Percentiles rank a stretch among this genome's conserved stretches.
phyloP scores from a whole-genome alignment of 2,888 invertebrate genomes.

The Noctua fimbriata region DNA sequence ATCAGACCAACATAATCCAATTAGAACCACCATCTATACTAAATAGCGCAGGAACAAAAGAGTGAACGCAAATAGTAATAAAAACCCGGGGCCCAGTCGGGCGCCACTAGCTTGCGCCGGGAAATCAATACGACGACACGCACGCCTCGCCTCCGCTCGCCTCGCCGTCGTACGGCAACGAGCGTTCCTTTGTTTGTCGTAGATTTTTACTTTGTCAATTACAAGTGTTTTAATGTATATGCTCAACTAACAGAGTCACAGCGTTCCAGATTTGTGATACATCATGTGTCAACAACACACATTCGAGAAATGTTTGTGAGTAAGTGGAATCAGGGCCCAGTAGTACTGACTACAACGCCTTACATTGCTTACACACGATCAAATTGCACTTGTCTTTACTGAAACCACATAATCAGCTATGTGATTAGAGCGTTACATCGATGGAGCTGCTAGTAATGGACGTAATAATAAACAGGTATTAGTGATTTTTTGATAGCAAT shows the following conservation, averaged over 20 bases:
- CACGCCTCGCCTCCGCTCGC: slow-evolving; percentile 44
- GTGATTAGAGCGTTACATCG: background rate
- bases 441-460: background rate
- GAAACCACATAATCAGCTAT: background rate
- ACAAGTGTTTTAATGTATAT: background rate
- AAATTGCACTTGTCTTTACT: background rate
- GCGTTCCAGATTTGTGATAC: background rate
- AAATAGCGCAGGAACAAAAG: slow-evolving; percentile 32
- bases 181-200: slow-evolving; percentile 39
- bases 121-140: slow-evolving; percentile 62
- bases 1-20: slow-evolving; percentile 35
- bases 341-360: background rate
- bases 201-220: background rate
- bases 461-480: background rate
- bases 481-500: background rate
- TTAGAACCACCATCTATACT: slow-evolving; percentile 25
- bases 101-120: slow-evolving; percentile 35
- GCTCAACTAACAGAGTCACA: background rate
- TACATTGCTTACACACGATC: background rate
- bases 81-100: slow-evolving; percentile 33
- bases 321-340: background rate
- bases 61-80: slow-evolving; percentile 36
- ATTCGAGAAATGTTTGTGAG: background rate
- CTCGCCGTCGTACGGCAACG: background rate
- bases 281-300: background rate